Evolutionary conservation across 2,888 invertebrate genomes (phyloP), one percentile per base, ranked within the genome.

Genomic region (Seladonia tumulorum): DNA sequence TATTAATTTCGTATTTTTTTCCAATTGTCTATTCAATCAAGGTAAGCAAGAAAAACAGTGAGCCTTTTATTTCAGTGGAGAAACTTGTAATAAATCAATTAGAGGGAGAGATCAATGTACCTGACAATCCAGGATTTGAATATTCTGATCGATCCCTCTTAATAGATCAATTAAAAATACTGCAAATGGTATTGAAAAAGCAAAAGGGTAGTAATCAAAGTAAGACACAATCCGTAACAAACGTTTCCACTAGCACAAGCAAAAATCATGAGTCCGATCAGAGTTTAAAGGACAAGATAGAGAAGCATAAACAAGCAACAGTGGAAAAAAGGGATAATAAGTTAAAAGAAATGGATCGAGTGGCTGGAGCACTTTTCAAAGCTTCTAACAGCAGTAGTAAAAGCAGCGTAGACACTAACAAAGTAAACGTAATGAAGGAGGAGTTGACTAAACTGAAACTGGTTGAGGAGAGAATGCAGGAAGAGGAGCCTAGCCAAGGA

Each of bases 21-120:
- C 18, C n/a, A 29, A 29, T 29, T 22, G 66, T 72, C 1, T 49
- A 29, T 85, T 79, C 10, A 5, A 53, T 77, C 53, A 5, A 60
- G 57, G 42, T 39, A n/a, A 8, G 49, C 8, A 12, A 29, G 29
- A 79, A 76, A 68, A 63, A 63, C n/a, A 25, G 66, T 25, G 29
- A 35, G 49, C 29, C 60, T 45, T 71, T 5, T 72, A 79, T 95
- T 94, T 76, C 93, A 98, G 98, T 98, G 94, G 97, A 97, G 93
- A 95, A 96, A 16, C 96, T 97, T 74, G 96, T 98, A 1, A 88
- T 95, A 5, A 96, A 97, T 83, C 98, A 98, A 91, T 91, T 98
- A 1, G 96, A 96, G 39, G 89, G 81, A 0, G 76, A 82, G 0
- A 91, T 94, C 5, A 79, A 72, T 14, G 60, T 95, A 53, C 95